A percentile compares a stretch with the other conserved stretches of the same genome.
Conservation (phyloP, 2,888 invertebrate species). For the Lycia hirtaria region DNA sequence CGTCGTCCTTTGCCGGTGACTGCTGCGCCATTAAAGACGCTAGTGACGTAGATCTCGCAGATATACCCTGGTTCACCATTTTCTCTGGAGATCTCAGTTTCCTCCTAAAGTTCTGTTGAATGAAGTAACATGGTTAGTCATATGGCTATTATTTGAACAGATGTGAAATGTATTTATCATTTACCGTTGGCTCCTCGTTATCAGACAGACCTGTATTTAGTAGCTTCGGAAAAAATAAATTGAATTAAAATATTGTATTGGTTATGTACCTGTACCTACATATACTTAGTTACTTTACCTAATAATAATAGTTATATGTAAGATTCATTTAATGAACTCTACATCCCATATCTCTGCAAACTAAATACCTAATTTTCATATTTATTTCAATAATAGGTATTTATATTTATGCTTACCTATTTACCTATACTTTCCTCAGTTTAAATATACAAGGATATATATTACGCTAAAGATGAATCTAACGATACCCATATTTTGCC, state of each 20-base stretch:
- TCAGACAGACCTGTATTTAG: slow-evolving; percentile 77
- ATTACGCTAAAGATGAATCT: too few relatives aligned
- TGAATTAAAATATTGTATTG: slow-evolving; percentile 26
- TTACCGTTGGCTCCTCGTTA: slow-evolving; percentile 75
- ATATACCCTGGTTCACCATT: slow-evolving; percentile 68
- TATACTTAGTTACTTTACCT: too few relatives aligned
- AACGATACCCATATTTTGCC: too few relatives aligned
- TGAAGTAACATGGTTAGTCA: slow-evolving; percentile 12
- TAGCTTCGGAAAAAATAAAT: slow-evolving; percentile 60
- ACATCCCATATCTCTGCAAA: too few relatives aligned
- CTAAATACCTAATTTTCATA: too few relatives aligned
- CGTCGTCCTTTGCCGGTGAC: slow-evolving; percentile 64
- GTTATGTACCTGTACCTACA: too few relatives aligned
- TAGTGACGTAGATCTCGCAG: slow-evolving; percentile 75
- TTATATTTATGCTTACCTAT: too few relatives aligned
- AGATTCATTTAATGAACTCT: too few relatives aligned
- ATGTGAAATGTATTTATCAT: slow-evolving; percentile 13
- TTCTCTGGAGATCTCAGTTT: slow-evolving; percentile 85
- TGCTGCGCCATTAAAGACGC: slow-evolving; percentile 74
- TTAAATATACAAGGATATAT: too few relatives aligned
- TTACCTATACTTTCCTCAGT: too few relatives aligned
- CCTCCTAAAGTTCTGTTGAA: slow-evolving; percentile 87
- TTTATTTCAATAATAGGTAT: too few relatives aligned
- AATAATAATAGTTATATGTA: too few relatives aligned
- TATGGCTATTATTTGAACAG: background rate